Evolutionary conservation across 1,140 invertebrate species (phyloP).

Genomic region (Megathymus violae): DNA sequence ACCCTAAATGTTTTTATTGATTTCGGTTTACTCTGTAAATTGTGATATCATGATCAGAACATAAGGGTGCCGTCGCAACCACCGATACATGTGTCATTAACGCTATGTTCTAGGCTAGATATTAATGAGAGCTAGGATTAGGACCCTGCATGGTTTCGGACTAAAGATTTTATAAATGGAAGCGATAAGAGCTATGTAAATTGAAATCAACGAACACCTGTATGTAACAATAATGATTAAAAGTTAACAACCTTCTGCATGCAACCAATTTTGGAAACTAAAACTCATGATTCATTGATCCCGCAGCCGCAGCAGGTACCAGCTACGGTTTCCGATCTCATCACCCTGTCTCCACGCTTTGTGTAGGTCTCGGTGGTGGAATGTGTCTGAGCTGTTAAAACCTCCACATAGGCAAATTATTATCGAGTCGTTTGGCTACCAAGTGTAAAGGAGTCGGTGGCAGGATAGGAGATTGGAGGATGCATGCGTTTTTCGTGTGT

Average conservation of each 20-base stretch:
- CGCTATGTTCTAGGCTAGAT: constrained; percentile 67
- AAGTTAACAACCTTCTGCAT: constrained; percentile 61
- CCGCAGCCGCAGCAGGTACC: constrained; percentile 21
- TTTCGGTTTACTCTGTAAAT: neutral
- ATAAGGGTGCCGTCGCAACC: constrained; percentile 52
- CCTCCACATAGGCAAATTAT: neutral
- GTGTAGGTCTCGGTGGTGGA: constrained; percentile 58
- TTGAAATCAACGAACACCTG: constrained; percentile 41
- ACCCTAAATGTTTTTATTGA: constrained; percentile 39
- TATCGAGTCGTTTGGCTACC: neutral
- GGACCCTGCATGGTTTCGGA: constrained; percentile 61
- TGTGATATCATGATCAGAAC: neutral
- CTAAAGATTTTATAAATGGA: constrained; percentile 31
- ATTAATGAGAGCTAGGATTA: constrained; percentile 60
- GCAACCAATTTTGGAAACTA: constrained; percentile 44
- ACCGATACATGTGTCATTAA: constrained; percentile 59
- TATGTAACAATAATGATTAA: constrained; percentile 49
- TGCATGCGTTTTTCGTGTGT: constrained; percentile 71
- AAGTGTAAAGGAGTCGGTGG: constrained; percentile 1
- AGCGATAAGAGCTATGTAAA: constrained; percentile 29
- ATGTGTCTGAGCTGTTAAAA: neutral
- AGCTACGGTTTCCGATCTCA: constrained; percentile 39
- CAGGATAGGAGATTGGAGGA: constrained; percentile 43
- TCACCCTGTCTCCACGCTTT: constrained; percentile 55
- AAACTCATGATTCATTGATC: constrained; percentile 39